These are phyloP conservation scores for Anthoscopus minutus DNA, from an alignment of 2,113 vertebrate species.

Conservation along the genomic window DNA sequence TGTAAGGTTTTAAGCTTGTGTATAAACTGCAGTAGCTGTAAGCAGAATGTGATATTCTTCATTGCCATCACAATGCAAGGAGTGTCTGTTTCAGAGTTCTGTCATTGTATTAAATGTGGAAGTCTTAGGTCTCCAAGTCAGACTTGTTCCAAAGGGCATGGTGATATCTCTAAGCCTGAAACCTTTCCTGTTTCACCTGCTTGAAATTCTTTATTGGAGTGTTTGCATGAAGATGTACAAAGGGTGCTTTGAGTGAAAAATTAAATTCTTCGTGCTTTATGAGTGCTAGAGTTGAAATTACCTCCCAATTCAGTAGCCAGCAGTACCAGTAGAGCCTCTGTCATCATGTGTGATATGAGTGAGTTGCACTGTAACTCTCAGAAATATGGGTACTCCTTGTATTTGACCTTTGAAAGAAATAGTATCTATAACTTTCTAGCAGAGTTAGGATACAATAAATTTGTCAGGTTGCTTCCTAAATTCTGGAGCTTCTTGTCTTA, in stretches of 20 bases:
- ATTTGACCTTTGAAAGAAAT: not conserved
- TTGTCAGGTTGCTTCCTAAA: not conserved
- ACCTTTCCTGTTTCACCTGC: not conserved
- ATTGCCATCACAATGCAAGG: not conserved
- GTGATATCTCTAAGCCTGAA: not conserved
- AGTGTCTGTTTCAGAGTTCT: not conserved
- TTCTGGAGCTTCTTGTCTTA: not conserved
- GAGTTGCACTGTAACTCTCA: not conserved
- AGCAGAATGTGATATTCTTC: not conserved
- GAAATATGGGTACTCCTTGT: not conserved
- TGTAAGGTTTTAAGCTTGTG: too few species aligned
- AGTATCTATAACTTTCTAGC: not conserved
- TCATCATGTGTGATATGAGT: rapidly evolving
- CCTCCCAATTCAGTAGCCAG: not conserved
- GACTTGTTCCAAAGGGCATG: not conserved
- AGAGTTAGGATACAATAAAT: not conserved
- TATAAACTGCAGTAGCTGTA: not conserved
- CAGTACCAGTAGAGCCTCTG: not conserved
- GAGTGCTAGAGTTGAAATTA: not conserved
- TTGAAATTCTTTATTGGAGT: not conserved
- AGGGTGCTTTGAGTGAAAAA: not conserved
- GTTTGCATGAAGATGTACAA: not conserved
- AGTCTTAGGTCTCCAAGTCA: not conserved
- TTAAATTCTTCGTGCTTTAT: not conserved
- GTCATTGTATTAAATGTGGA: not conserved